Evolutionary conservation across 2,797 vertebrate species (phyloP), one percentile per base, ranked within the genome.

Genomic region (Pitangus sulphuratus): DNA sequence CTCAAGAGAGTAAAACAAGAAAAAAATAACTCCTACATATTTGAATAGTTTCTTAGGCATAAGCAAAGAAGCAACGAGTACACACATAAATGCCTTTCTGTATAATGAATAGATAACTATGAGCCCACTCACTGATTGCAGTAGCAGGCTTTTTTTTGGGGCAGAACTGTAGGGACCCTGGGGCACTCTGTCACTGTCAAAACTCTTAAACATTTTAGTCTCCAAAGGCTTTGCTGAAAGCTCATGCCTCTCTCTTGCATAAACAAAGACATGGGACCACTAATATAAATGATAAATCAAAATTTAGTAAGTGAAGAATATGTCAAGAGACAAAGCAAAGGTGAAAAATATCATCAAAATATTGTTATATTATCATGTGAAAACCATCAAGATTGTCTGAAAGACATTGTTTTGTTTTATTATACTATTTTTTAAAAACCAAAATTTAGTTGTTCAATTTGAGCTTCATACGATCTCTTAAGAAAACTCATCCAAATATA

Each of bases 281-380:
- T 66, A 15, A 87, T 76, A 70, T 72, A 89, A 96, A 96, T 87
- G 95, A 96, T 77, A 62, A 30, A 96, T 89, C 50, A 90, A 94
- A 95, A 84, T 28, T 50, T 37, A 57, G 33, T 11, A 50, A 60
- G 28, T 42, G 10, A 48, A 25, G 9, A 77, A 45, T 42, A 28
- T 76, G 47, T 28, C 37, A 64, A 89, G 17, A 69, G 65, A 57
- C 54, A 68, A 72, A 12, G 8, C 51, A 92, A 82, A 37, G 4
- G 74, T 37, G 9, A 4, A 19, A 88, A 72, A 7, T 22, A 62
- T 65, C 26, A 87, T 57, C 31, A 35, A 57, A 30, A 37, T n/a
- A 9, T 9, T 51, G n/a, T 22, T 30, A 58, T 83, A 64, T 21
- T 9, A 45, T 26, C 21, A 54, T n/a, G 11, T 37, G 33, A 83